Evolutionary conservation across 2,113 vertebrate genomes (phyloP).

Genomic region (Potamarius usumacintae): DNA sequence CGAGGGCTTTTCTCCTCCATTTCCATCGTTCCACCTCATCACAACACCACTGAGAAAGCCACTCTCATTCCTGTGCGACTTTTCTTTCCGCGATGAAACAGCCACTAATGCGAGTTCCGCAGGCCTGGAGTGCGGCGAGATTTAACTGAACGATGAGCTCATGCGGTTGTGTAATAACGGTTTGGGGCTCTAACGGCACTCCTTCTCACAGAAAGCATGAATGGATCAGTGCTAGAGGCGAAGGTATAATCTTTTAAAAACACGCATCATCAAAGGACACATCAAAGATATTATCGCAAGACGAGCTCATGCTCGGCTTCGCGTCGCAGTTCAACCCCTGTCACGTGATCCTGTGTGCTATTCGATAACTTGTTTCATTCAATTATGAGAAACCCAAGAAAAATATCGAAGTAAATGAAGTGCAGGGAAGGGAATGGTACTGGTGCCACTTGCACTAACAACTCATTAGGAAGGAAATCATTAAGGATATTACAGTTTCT

Average conservation of each 20-base stretch:
- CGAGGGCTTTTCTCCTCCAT: conserved; percentile 45
- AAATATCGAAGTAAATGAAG: conserved; percentile 26
- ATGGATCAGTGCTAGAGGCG: conserved; percentile 1
- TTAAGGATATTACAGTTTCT: conserved; percentile 58
- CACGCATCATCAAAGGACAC: not conserved
- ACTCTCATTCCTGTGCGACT: conserved; percentile 38
- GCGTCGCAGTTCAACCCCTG: not conserved
- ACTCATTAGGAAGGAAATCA: conserved; percentile 54
- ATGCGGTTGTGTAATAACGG: conserved; percentile 19
- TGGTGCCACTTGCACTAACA: conserved; percentile 52
- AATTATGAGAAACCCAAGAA: not conserved
- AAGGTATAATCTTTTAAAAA: not conserved
- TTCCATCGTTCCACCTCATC: conserved; percentile 49
- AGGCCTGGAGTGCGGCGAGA: conserved; percentile 8
- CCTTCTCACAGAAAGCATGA: conserved; percentile 16
- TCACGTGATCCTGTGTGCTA: not conserved
- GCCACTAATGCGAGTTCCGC: conserved; percentile 18
- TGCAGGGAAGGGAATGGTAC: conserved; percentile 18
- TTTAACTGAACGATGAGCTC: conserved; percentile 36
- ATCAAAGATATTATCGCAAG: not conserved
- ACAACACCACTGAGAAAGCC: conserved; percentile 43
- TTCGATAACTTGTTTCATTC: not conserved
- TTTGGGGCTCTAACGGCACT: conserved; percentile 10
- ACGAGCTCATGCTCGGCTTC: not conserved
- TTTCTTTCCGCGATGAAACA: conserved; percentile 24